Evolutionary conservation across 1,140 invertebrate species (phyloP).

Genomic region (Drosophila mayri): DNA sequence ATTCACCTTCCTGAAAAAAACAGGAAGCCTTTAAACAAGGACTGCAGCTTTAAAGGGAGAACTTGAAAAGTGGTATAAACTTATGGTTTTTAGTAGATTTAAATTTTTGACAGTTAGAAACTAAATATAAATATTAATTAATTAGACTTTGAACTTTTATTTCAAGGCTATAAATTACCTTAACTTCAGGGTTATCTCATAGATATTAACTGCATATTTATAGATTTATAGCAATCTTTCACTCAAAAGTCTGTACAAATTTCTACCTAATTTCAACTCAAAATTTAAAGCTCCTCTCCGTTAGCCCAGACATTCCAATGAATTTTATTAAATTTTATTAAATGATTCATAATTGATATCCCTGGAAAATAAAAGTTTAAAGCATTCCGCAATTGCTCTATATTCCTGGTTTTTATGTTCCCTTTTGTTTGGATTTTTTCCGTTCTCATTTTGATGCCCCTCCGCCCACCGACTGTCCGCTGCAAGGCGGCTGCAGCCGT

Average conservation of each 20-base stretch:
- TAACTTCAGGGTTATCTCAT: not conserved
- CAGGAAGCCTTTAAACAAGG: constrained; percentile 14
- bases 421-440: constrained; percentile 24
- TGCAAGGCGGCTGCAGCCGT: constrained; percentile 33
- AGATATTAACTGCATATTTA: not conserved
- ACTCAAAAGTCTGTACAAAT: not conserved
- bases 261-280: not conserved
- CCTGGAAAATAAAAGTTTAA: constrained; percentile 28
- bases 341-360: constrained; percentile 29
- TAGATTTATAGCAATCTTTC: too few species aligned
- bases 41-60: not conserved
- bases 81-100: not conserved
- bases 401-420: constrained; percentile 16
- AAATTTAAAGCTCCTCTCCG: not conserved
- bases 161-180: not conserved
- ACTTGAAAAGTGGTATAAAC: not conserved
- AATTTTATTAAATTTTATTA: constrained; percentile 14
- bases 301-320: not conserved
- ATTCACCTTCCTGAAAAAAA: constrained; percentile 9
- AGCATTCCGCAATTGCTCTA: constrained; percentile 27
- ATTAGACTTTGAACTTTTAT: too few species aligned
- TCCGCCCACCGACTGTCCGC: constrained; percentile 24
- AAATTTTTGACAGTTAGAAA: not conserved
- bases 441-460: constrained; percentile 5
- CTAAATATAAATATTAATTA: not conserved